Evolutionary conservation across 2,113 vertebrate species (phyloP).

Genomic region (Grammomys dolichurus): DNA sequence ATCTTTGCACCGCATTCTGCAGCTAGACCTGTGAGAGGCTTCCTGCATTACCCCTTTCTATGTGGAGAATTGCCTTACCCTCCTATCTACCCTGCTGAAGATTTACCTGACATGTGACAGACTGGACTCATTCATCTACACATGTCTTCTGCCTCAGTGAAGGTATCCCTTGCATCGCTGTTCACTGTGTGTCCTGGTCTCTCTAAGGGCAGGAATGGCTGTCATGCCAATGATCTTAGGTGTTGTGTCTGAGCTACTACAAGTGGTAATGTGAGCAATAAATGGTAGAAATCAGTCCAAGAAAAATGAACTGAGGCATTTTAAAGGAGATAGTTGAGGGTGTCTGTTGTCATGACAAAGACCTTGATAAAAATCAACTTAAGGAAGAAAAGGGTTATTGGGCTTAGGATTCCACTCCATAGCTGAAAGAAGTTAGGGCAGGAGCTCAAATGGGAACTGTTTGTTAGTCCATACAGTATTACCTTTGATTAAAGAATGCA

Average conservation of each 20-base stretch:
- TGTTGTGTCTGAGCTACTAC: background rate
- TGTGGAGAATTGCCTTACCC: background rate
- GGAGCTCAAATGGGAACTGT: background rate
- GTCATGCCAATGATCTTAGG: background rate
- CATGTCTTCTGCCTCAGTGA: background rate
- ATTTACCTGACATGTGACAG: background rate
- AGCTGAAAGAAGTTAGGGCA: background rate
- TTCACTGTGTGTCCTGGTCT: background rate
- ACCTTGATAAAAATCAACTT: background rate
- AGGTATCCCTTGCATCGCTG: background rate
- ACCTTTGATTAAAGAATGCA: background rate
- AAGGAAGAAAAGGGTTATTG: background rate
- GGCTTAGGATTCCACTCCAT: background rate
- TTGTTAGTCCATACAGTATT: background rate
- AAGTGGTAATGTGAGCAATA: background rate
- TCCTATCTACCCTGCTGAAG: constrained; percentile 30
- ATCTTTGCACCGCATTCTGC: background rate
- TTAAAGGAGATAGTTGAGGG: background rate
- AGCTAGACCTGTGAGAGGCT: background rate
- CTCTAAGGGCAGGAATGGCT: background rate
- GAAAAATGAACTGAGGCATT: background rate
- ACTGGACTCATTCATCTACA: background rate
- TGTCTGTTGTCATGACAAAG: background rate
- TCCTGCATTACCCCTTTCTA: constrained; percentile 40
- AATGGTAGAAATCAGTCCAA: background rate